Evolutionary conservation across 2,888 invertebrate species (phyloP).

Genomic region (Zele albiditarsus): DNA sequence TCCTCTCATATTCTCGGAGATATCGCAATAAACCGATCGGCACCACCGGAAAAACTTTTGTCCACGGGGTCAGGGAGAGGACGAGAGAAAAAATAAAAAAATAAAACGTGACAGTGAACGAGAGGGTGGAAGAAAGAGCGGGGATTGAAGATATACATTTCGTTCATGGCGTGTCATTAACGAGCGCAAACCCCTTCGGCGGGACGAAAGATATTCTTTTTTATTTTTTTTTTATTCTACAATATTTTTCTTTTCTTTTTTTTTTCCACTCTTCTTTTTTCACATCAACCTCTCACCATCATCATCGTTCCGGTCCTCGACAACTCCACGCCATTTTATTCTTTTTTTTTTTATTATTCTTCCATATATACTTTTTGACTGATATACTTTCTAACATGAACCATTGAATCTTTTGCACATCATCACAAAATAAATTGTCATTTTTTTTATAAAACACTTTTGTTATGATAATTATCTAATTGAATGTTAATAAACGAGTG

Average conservation of each 20-base stretch:
- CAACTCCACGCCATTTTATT: background rate
- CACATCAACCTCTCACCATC: background rate
- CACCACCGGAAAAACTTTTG: conserved; percentile 37
- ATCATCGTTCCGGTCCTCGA: background rate
- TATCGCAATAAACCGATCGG: conserved; percentile 40
- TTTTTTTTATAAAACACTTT: background rate
- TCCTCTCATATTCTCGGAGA: conserved; percentile 23
- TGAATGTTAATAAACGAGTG: no score
- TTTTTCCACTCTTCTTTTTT: background rate
- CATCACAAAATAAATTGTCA: background rate
- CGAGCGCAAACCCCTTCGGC: conserved; percentile 47
- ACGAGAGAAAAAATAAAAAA: background rate
- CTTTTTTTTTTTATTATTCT: conserved; percentile 12
- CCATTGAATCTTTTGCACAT: conserved; percentile 21
- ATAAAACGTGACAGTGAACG: no score
- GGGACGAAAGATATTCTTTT: conserved; percentile 40
- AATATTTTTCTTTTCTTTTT: conserved; percentile 32
- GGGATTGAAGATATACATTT: conserved; percentile 31
- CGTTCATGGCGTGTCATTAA: conserved; percentile 47
- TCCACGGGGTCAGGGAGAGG: conserved; percentile 20
- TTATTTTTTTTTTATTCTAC: conserved; percentile 5
- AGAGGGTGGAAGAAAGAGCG: background rate
- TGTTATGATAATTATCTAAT: no score
- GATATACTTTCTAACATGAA: conserved; percentile 10
- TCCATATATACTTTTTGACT: conserved; percentile 25